Base-by-base conservation (phyloP, 2,888 invertebrate species). In the Cremastinae sp. region DNA sequence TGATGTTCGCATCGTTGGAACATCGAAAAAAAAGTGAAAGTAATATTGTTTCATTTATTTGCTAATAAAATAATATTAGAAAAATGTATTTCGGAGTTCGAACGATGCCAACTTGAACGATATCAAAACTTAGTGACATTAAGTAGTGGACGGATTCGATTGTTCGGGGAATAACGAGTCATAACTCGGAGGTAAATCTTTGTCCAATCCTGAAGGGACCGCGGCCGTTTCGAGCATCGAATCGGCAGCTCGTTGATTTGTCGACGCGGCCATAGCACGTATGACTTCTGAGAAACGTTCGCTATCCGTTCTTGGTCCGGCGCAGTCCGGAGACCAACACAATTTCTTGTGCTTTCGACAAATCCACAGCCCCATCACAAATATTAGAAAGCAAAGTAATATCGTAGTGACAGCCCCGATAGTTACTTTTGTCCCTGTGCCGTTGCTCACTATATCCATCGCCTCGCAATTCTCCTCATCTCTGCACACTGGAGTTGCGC, bases 121-220 rank as follows among this genome's bases (percentile, higher is more conserved):
- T 3, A 28, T 28, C 58, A 55, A 72, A 59, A 72, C 49, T 43
- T 43, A 12, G 41, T 16, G 9, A 16, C 51, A 69, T 83, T 79
- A 83, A 75, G 84, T 81, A 74, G 83, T 81, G 49, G 82, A 76
- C 70, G 86, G 76, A 82, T 83, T 84, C 41, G 84, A 74, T 75
- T 84, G 86, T 74, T 87, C 86, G 1, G 92, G 92, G 82, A 92
- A 92, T 58, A 92, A 83, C 51, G 92, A 91, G 69, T 92, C 92
- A 78, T 92, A 92, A 43, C 92, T 91, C 4, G 92, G 92, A 1
- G 92, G 92, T 69, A 92, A 84, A 86, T 92, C 92, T 81, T 92
- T 92, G 80, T 92, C 91, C 9, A 88, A 88, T 9, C 89, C 88
- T 1, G 87, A 81, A 7, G 89, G 80, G 14, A 89, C 80, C 16